These are phyloP conservation scores for Cephalophus harveyi DNA, from an alignment of 2,113 vertebrate genomes.

Conservation along the genomic window DNA sequence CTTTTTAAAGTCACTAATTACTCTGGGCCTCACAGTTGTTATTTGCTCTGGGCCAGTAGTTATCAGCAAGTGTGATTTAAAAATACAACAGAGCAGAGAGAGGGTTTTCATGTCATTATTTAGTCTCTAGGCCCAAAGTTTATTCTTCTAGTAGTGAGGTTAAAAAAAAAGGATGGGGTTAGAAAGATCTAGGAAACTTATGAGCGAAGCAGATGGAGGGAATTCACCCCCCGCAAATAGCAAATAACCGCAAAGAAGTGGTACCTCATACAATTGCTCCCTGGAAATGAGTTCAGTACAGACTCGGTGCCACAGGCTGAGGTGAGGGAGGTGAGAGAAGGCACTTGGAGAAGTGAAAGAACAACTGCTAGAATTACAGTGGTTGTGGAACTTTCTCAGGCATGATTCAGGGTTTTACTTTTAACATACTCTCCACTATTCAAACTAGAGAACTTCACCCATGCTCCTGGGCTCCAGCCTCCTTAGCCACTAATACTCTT, in stretches of 20 bases:
- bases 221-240: neutral
- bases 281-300: neutral
- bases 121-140: neutral
- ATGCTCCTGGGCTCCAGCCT: neutral
- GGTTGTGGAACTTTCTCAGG: neutral
- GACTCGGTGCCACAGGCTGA: neutral
- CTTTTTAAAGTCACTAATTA: neutral
- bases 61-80: neutral
- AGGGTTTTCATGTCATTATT: neutral
- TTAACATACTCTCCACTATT: neutral
- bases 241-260: neutral
- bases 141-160: constrained; percentile 2
- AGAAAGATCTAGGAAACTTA: neutral
- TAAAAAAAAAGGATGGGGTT: neutral
- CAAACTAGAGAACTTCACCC: neutral
- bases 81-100: neutral
- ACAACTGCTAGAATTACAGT: neutral
- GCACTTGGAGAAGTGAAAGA: neutral
- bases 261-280: neutral
- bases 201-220: neutral
- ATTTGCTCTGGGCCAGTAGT: neutral
- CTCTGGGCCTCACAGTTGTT: neutral
- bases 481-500: neutral
- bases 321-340: neutral
- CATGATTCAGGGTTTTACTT: neutral